Conservation (phyloP, 1,140 invertebrate genomes). For the Drosophila kikkawai region DNA sequence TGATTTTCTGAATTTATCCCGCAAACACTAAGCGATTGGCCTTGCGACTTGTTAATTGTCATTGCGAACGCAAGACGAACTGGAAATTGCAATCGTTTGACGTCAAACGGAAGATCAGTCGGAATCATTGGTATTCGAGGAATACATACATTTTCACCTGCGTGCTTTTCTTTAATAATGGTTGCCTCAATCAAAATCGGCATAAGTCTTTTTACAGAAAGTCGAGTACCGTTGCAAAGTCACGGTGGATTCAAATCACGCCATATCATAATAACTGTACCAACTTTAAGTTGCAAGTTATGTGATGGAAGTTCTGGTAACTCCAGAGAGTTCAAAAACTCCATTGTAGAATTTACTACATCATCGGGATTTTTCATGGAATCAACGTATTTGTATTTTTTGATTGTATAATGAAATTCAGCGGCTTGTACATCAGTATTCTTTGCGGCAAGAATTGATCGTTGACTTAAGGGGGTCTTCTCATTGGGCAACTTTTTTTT, state of each 20-base stretch:
- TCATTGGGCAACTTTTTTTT: no score
- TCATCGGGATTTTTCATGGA: constrained; percentile 8
- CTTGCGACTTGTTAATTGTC: no score
- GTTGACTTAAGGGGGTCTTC: no score
- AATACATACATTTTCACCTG: neutral
- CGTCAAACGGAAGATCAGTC: no score
- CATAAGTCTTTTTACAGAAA: neutral
- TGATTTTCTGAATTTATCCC: no score
- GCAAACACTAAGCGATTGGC: no score
- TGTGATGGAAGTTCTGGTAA: constrained; percentile 6
- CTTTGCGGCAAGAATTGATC: constrained; percentile 1
- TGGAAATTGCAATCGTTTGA: no score
- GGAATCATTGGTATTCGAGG: no score
- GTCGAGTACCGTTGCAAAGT: neutral
- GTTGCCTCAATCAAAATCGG: neutral
- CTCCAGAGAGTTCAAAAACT: constrained; percentile 11
- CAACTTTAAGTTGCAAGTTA: constrained; percentile 21
- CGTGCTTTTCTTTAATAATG: no score
- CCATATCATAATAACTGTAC: constrained; percentile 11
- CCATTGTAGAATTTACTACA: constrained; percentile 3
- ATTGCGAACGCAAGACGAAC: no score
- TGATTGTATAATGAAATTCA: constrained; percentile 5
- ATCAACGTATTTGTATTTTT: constrained; percentile 12
- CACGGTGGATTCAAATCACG: neutral
- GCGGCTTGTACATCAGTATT: neutral